phyloP scores from a whole-genome alignment of 2,888 invertebrate species.

The Catocala sponsa region DNA sequence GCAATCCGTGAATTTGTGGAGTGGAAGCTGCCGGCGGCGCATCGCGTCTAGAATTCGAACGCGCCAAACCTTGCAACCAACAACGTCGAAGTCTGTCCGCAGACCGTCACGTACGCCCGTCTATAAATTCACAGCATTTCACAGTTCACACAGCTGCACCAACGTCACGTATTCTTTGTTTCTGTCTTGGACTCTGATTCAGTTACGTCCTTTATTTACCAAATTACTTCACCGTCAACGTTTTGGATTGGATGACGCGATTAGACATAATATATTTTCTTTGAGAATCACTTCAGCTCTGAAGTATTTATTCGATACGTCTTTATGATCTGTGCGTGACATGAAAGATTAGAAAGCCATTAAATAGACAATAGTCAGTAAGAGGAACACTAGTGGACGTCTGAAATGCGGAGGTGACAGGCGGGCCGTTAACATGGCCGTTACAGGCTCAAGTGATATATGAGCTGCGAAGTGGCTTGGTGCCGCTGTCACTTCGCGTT shows the following conservation, averaged over 20 bases:
- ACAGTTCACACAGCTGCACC: constrained; percentile 33
- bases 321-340: constrained; percentile 42
- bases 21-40: constrained; percentile 70
- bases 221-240: constrained; percentile 26
- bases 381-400: constrained; percentile 65
- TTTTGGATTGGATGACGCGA: constrained; percentile 22
- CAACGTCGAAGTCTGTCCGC: constrained; percentile 42
- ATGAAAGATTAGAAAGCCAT: constrained; percentile 63
- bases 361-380: constrained; percentile 62
- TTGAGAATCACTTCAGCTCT: no score
- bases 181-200: constrained; percentile 30
- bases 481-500: constrained; percentile 84
- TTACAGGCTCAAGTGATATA: constrained; percentile 84
- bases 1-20: constrained; percentile 80
- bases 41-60: constrained; percentile 73
- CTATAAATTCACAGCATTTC: constrained; percentile 51
- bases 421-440: constrained; percentile 81
- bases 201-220: constrained; percentile 31
- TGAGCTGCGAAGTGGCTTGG: constrained; percentile 85
- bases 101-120: constrained; percentile 46
- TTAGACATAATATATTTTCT: neutral
- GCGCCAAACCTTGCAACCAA: constrained; percentile 65
- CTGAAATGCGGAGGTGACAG: constrained; percentile 82
- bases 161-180: constrained; percentile 48
- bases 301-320: constrained; percentile 21